Evolutionary conservation across 2,888 invertebrate species (phyloP).

Genomic region (Polyommatus icarus): DNA sequence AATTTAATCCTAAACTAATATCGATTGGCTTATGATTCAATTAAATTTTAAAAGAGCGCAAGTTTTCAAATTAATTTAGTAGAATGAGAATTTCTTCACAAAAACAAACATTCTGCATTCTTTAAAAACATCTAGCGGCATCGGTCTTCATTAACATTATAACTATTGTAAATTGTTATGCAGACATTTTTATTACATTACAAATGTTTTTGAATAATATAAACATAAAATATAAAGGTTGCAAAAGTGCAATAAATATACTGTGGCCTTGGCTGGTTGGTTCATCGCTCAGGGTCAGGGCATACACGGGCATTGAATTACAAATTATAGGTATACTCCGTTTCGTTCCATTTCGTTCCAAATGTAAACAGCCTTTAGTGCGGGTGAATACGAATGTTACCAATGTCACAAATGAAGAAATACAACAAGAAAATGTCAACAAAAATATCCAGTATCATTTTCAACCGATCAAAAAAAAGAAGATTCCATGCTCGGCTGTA

Average conservation of each 20-base stretch:
- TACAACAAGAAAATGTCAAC: not conserved
- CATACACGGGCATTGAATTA: not conserved
- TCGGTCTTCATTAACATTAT: not conserved
- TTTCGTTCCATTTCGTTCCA: not conserved
- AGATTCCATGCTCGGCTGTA: no score
- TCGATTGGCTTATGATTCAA: no score
- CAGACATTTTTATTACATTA: not conserved
- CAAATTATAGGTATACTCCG: not conserved
- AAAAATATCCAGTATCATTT: not conserved
- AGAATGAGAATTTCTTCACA: no score
- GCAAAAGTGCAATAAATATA: not conserved
- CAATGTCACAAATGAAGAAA: not conserved
- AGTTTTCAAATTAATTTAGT: no score
- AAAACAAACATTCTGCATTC: not conserved
- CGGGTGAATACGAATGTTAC: not conserved
- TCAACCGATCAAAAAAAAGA: not conserved
- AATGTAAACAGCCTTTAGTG: not conserved
- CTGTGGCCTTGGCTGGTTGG: not conserved
- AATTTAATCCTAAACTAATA: no score
- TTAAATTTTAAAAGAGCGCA: no score
- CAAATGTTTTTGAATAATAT: slow-evolving; percentile 3
- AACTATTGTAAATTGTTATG: slow-evolving; percentile 1
- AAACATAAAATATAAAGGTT: not conserved
- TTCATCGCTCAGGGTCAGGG: not conserved
- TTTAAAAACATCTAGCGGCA: not conserved